Evolutionary conservation across 2,113 vertebrate species (phyloP).

Genomic region (Ciconia boyciana): DNA sequence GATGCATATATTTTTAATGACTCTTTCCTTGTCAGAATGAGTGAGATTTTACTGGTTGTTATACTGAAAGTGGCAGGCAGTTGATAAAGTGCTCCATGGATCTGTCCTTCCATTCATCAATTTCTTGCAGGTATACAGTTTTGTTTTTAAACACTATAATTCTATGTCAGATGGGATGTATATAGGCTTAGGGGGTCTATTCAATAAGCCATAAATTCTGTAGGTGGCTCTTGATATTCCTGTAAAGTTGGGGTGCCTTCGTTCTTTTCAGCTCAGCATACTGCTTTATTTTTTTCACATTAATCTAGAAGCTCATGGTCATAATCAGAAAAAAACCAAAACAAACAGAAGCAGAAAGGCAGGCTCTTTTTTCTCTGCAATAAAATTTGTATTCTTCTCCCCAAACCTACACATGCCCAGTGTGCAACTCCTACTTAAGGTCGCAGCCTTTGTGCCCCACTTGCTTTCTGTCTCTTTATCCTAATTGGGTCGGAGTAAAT

Average conservation of each 20-base stretch:
- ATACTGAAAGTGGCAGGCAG: not conserved
- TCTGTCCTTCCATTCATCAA: conserved; percentile 11
- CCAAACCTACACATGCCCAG: not conserved
- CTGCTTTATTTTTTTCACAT: not conserved
- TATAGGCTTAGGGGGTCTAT: not conserved
- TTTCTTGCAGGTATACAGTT: conserved; percentile 3
- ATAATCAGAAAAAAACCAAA: not conserved
- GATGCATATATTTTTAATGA: conserved; percentile 47
- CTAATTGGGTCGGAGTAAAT: not conserved
- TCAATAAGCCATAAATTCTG: not conserved
- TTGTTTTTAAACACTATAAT: conserved; percentile 13
- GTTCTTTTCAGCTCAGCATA: not conserved
- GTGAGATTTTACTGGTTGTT: conserved; percentile 30
- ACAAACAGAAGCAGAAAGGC: not conserved
- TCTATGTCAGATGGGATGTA: not conserved
- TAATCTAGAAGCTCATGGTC: not conserved
- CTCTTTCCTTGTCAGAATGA: conserved; percentile 27
- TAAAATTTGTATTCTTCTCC: not conserved
- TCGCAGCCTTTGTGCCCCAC: not conserved
- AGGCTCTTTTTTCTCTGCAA: not conserved
- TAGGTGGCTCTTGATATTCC: not conserved
- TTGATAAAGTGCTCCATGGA: not conserved
- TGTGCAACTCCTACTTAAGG: not conserved
- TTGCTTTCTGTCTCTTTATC: not conserved
- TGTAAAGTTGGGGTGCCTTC: not conserved